Conservation (phyloP, 2,797 vertebrate genomes). For the Melopsittacus undulatus region DNA sequence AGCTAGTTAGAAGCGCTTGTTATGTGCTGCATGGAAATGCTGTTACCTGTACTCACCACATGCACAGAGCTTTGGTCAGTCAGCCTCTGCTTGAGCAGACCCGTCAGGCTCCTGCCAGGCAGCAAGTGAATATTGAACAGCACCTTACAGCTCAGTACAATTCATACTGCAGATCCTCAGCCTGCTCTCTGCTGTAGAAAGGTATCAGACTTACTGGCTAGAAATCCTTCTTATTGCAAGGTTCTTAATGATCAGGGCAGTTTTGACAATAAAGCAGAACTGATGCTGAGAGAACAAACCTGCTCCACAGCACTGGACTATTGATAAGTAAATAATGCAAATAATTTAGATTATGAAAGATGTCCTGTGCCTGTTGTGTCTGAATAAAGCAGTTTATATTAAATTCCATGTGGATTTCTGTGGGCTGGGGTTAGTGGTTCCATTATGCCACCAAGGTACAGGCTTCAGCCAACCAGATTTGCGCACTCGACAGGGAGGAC, state of each 20-base stretch:
- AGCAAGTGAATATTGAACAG: not conserved
- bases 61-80: accelerated
- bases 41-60: accelerated
- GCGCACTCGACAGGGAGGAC: no score
- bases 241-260: not conserved
- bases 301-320: not conserved
- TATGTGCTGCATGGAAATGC: not conserved
- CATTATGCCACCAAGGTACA: not conserved
- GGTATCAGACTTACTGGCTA: not conserved
- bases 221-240: not conserved
- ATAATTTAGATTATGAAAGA: not conserved
- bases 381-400: not conserved
- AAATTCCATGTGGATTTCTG: not conserved
- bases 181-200: not conserved
- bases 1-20: not conserved
- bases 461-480: not conserved
- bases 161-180: not conserved
- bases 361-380: not conserved
- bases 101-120: not conserved
- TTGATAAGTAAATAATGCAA: not conserved
- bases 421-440: not conserved
- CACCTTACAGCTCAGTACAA: not conserved
- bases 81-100: not conserved
- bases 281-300: not conserved
- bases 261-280: not conserved